Base-by-base conservation (phyloP, 2,888 invertebrate genomes). In the Poecilus cupreus region DNA sequence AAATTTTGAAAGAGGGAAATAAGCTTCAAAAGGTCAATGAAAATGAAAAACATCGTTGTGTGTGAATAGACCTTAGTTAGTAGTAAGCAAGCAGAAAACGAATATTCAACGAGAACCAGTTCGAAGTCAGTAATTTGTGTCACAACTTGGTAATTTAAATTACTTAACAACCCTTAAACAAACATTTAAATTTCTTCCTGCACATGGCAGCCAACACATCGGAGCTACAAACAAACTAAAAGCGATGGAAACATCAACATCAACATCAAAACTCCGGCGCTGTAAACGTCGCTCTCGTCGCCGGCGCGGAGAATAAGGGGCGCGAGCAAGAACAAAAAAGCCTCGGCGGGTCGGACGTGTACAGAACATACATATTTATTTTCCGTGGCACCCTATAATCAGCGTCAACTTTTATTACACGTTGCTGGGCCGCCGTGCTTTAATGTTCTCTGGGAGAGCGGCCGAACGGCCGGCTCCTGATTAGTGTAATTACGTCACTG, bases 401-500 rank as follows among this genome's bases (percentile, higher is more conserved):
- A 80, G 37, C 72, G 80, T 72, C 49, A 57, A 80, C 54, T 80
- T 80, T 80, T 80, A 80, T 80, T 80, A 80, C 80, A 80, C 72
- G 80, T 80, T 80, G 54, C 16, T 37, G 51, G 64, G 51, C 80
- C 80, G 72, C 57, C 57, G 51, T 80, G 70, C 72, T 80, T 80
- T 72, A 72, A 72, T 80, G 80, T 72, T 37, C 10, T 10, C 72
- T 72, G 11, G 51, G 20, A 54, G 80, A 32, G 24, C 46, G 13
- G 78, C 43, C 43, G 22, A 46, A 18, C 54, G 26, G 60, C 78
- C 11, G 26, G 46, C 43, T 22, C 46, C 80, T 80, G 80, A 80
- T 80, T 80, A 80, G 80, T 80, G 80, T 80, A 80, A 80, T 80
- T 80, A 80, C 80, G 80, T 80, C 80, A 80, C 54, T 54, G 64